A percentile compares a stretch with the other conserved stretches of the same genome.
phyloP scores from a whole-genome alignment of 2,888 invertebrate species.

The Archaeoteleia sp. region DNA sequence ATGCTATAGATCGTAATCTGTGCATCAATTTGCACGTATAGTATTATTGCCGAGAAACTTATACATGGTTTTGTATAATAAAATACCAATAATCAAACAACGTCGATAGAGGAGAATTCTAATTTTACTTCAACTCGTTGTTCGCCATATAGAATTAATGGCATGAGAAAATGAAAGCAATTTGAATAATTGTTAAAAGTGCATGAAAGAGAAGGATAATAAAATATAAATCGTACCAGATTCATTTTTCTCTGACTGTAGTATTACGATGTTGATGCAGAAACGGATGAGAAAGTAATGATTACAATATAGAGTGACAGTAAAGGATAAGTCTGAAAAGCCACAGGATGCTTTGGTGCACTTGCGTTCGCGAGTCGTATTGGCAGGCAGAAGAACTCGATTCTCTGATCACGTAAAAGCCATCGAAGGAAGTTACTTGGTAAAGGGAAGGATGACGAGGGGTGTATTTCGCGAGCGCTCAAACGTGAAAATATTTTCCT shows the following conservation, averaged over 20 bases:
- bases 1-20: constrained; percentile 8
- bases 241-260: too few species aligned
- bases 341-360: constrained; percentile 3
- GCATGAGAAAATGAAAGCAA: too few species aligned
- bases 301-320: background rate
- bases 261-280: background rate
- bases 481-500: constrained; percentile 44
- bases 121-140: too few species aligned
- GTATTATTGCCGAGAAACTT: too few species aligned
- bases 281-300: constrained; percentile 5
- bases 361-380: constrained; percentile 21
- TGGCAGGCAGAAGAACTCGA: constrained; percentile 30
- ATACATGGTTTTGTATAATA: too few species aligned
- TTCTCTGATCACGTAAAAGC: constrained; percentile 48
- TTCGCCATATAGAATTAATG: too few species aligned
- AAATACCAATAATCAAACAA: too few species aligned
- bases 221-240: too few species aligned
- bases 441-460: constrained; percentile 25
- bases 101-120: too few species aligned
- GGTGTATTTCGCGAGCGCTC: constrained; percentile 39
- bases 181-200: too few species aligned
- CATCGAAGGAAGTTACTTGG: constrained; percentile 37
- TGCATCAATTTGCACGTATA: background rate
- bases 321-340: constrained; percentile 6
- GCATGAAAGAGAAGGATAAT: too few species aligned